Conservation (phyloP, 2,797 vertebrate species). For the Aulostomus chinensis region DNA sequence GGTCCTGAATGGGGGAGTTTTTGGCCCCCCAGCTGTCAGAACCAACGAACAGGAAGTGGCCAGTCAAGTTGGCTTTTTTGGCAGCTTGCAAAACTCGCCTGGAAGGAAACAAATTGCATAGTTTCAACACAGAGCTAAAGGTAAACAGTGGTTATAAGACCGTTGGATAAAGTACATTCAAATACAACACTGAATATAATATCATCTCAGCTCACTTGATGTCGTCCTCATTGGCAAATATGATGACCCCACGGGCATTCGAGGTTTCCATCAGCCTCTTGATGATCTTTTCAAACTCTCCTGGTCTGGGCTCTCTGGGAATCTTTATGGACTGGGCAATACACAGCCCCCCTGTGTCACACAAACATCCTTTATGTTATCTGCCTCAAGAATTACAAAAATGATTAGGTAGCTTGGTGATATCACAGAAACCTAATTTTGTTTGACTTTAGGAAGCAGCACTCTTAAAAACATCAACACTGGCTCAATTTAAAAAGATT, state of each 20-base stretch:
- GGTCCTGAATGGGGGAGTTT: slow-evolving; percentile 84
- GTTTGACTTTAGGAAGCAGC: no score
- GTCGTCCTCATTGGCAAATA: slow-evolving; percentile 95
- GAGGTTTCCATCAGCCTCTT: slow-evolving; percentile 92
- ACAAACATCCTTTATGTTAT: slow-evolving; percentile 12
- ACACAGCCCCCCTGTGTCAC: slow-evolving; percentile 85
- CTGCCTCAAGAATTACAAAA: no score
- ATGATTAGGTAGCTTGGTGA: no score
- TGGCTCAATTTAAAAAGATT: no score
- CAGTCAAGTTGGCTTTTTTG: slow-evolving; percentile 86
- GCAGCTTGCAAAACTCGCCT: slow-evolving; percentile 89
- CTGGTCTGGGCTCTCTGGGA: slow-evolving; percentile 88
- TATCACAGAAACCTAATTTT: no score
- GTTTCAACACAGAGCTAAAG: neutral
- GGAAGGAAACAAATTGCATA: slow-evolving; percentile 21
- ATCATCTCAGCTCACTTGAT: slow-evolving; percentile 82
- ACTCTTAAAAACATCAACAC: no score
- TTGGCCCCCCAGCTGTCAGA: slow-evolving; percentile 95
- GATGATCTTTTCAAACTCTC: slow-evolving; percentile 91
- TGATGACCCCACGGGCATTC: slow-evolving; percentile 90
- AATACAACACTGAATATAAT: neutral
- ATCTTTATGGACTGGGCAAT: slow-evolving; percentile 95
- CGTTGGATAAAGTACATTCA: neutral
- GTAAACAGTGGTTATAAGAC: no score
- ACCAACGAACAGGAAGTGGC: slow-evolving; percentile 93